phyloP scores from a whole-genome alignment of 1,140 invertebrate genomes.

The Apis laboriosa region DNA sequence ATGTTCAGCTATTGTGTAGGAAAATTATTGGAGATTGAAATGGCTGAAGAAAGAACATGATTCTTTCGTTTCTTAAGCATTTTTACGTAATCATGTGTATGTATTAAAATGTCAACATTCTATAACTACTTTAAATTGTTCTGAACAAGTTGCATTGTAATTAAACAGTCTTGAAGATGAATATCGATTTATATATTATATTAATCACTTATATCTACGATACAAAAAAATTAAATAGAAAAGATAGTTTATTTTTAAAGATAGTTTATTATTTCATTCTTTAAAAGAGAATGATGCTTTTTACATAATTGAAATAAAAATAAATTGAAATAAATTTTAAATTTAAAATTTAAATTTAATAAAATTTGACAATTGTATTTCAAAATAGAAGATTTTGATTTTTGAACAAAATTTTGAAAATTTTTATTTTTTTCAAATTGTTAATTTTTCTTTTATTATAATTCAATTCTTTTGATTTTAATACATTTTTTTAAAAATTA shows the following conservation, averaged over 20 bases:
- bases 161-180: not conserved
- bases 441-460: too few species aligned
- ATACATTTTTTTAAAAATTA: too few species aligned
- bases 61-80: not conserved
- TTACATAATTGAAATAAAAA: too few species aligned
- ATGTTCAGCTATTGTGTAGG: fast-evolving
- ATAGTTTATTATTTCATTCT: not conserved
- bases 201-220: not conserved
- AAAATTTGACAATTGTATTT: not conserved
- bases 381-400: too few species aligned
- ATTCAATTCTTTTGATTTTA: too few species aligned
- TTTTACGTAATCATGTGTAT: too few species aligned
- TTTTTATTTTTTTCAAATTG: too few species aligned
- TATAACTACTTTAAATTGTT: not conserved
- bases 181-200: not conserved
- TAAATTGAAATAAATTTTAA: too few species aligned
- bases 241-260: not conserved
- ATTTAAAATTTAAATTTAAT: not conserved
- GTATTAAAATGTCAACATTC: not conserved
- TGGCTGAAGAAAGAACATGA: not conserved
- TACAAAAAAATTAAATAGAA: not conserved
- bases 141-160: too few species aligned
- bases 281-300: too few species aligned
- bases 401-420: too few species aligned
- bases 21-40: not conserved